These are phyloP conservation scores for Torymus texanus DNA, from an alignment of 2,888 invertebrate genomes.

Conservation along the genomic window DNA sequence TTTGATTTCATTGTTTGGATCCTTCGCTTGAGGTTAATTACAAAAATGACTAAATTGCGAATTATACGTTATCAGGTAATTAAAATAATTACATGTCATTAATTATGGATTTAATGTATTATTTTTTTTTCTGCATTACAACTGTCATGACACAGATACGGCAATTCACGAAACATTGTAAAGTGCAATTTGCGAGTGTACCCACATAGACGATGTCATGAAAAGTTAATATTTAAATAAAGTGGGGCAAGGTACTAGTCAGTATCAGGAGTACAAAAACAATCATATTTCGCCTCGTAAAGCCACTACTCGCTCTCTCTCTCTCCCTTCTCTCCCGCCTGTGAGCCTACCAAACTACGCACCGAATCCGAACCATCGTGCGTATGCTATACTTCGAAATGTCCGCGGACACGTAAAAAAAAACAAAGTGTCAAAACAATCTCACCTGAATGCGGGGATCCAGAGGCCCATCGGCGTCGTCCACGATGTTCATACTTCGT, in stretches of 20 bases:
- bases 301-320: background rate
- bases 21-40: no score
- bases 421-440: background rate
- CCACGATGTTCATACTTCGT: slow-evolving; percentile 71
- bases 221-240: slow-evolving; percentile 64
- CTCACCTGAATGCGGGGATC: slow-evolving; percentile 77
- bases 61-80: no score
- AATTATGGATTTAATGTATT: no score
- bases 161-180: no score
- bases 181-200: no score
- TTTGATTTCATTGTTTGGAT: no score
- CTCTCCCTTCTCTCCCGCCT: background rate
- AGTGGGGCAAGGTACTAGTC: slow-evolving; percentile 71
- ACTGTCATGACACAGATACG: no score
- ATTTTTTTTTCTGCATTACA: no score
- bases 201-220: background rate
- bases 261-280: slow-evolving; percentile 64
- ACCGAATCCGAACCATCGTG: background rate
- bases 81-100: no score
- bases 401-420: background rate
- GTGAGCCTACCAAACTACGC: background rate
- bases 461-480: slow-evolving; percentile 74
- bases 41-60: no score
- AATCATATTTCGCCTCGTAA: slow-evolving; percentile 24
- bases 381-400: background rate